Conservation (phyloP, 2,797 vertebrate species). For the Echeneis naucrates region DNA sequence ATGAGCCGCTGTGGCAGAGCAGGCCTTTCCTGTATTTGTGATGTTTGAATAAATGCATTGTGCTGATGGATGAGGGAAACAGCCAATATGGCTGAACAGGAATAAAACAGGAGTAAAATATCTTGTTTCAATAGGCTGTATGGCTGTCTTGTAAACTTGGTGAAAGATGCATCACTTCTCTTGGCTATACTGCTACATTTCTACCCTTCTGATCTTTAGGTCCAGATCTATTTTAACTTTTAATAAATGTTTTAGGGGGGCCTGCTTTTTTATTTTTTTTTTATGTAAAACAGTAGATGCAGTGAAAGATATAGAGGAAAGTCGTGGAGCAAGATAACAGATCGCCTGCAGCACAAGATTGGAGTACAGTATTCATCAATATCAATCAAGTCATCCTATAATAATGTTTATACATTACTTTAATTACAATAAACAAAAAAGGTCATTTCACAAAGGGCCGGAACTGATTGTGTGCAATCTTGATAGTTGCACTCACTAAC, state of each 20-base stretch:
- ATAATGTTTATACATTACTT: not conserved
- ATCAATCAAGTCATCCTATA: not conserved
- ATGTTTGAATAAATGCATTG: conserved; percentile 62
- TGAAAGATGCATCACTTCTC: not conserved
- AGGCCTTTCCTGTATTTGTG: conserved; percentile 71
- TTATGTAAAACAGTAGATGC: no score
- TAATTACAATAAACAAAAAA: not conserved
- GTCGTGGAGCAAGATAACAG: no score
- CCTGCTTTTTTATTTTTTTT: no score
- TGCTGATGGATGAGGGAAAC: conserved; percentile 48
- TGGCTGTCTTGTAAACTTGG: not conserved
- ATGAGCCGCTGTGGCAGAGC: conserved; percentile 60
- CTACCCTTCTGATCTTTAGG: not conserved
- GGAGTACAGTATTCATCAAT: not conserved
- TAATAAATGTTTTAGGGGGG: no score
- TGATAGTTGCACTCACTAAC: not conserved
- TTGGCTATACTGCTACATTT: conserved; percentile 6
- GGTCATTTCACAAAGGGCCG: not conserved
- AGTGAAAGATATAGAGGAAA: no score
- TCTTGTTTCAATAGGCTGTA: conserved; percentile 5
- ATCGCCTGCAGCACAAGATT: no score
- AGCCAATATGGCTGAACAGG: conserved; percentile 28
- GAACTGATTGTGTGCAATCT: not conserved
- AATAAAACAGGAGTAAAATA: conserved; percentile 11
- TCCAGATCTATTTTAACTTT: not conserved